These are phyloP conservation scores for Bufo gargarizans DNA, from an alignment of 2,113 vertebrate genomes.

Conservation along the genomic window DNA sequence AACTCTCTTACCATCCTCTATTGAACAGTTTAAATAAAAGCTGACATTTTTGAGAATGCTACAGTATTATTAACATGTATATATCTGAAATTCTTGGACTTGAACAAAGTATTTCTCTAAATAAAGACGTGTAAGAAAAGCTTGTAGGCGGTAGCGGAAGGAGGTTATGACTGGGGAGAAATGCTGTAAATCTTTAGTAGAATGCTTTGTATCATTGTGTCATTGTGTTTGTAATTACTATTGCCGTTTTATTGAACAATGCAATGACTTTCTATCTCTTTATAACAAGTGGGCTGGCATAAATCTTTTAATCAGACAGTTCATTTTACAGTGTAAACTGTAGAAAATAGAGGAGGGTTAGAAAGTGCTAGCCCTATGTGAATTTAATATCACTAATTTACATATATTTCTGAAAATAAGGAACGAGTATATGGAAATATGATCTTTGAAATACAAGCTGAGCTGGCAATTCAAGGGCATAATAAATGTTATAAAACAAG, in stretches of 20 bases:
- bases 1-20: no score
- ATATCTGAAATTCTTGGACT: neutral
- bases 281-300: slow-evolving; percentile 2
- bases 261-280: slow-evolving; percentile 21
- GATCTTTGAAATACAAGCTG: slow-evolving; percentile 6
- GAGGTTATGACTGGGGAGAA: slow-evolving; percentile 26
- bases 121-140: neutral
- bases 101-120: neutral
- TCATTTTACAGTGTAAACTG: slow-evolving; percentile 25
- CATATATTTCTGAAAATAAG: slow-evolving; percentile 5
- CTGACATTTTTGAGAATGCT: neutral
- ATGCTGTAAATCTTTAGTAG: slow-evolving; percentile 18
- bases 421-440: slow-evolving; percentile 8
- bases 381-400: slow-evolving; percentile 16
- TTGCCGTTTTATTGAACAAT: slow-evolving; percentile 41
- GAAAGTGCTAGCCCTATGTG: neutral
- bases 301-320: slow-evolving; percentile 40
- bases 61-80: neutral
- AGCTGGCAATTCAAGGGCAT: neutral
- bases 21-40: neutral
- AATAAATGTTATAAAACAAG: neutral
- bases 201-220: slow-evolving; percentile 30
- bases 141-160: neutral
- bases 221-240: slow-evolving; percentile 32
- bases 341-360: slow-evolving; percentile 18